phyloP scores from a whole-genome alignment of 2,888 invertebrate species.

The Drosophila buzzatii region DNA sequence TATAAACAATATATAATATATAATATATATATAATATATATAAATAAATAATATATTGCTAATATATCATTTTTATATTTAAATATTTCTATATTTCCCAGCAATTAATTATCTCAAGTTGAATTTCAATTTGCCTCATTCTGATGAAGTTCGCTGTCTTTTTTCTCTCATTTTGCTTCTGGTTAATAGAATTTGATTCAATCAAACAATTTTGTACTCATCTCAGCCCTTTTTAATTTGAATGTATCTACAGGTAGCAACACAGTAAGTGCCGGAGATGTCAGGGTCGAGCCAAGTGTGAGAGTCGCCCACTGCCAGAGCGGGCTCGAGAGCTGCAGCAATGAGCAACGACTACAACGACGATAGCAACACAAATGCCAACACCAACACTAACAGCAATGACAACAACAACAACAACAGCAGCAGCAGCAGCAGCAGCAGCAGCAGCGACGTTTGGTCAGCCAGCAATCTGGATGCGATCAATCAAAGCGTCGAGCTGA shows the following conservation, averaged over 20 bases:
- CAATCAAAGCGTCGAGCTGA: constrained; percentile 83
- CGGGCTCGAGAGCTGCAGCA: constrained; percentile 33
- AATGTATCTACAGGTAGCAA: neutral
- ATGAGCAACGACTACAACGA: constrained; percentile 43
- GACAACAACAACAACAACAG: constrained; percentile 28
- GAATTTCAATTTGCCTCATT: neutral
- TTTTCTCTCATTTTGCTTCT: neutral
- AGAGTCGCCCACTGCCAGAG: constrained; percentile 19
- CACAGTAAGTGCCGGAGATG: constrained; percentile 18
- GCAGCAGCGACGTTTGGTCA: constrained; percentile 50
- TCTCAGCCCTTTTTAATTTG: neutral
- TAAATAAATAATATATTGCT: too few relatives aligned
- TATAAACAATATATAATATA: too few relatives aligned
- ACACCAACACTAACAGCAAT: constrained; percentile 7
- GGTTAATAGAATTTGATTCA: neutral
- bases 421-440: constrained; percentile 20
- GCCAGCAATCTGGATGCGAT: constrained; percentile 75
- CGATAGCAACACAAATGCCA: constrained; percentile 20
- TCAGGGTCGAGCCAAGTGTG: constrained; percentile 1
- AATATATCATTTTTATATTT: neutral
- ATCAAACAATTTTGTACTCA: neutral
- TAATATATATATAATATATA: too few relatives aligned
- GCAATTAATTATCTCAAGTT: neutral
- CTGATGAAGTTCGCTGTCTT: neutral
- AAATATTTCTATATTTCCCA: neutral